Evolutionary conservation across 2,797 vertebrate genomes (phyloP), one percentile per base, ranked within the genome.

Genomic region (Hypotaenidia philippensis): DNA sequence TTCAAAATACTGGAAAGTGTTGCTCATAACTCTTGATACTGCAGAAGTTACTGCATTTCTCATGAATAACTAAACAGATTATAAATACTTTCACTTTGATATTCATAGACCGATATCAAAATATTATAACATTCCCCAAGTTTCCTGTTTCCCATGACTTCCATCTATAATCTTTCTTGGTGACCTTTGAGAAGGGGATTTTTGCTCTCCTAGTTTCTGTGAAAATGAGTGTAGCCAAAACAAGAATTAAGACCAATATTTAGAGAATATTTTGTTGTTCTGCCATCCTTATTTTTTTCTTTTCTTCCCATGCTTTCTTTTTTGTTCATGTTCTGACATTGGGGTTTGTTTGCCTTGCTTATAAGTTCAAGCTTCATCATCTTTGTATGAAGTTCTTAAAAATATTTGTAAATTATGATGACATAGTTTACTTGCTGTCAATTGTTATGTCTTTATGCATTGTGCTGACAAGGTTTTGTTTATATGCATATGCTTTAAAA

Each of bases 131-230:
- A 47, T 83, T 86, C 70, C 27, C 13, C 3, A 14, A 88, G 69
- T 72, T 96, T 96, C 90, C 91, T 95, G 89, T 95, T 96, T 96
- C 96, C 77, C 96, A 95, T 91, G 95, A 68, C 38, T 96, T 93
- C 27, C 41, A 86, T 81, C 68, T 93, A 38, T 68, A 81, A 60
- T 34, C 53, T 93, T 61, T 84, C 25, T 41, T 41, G 71, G 50
- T 83, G 91, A 90, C 83, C 61, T 88, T 65, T 81, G 29, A 91
- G 45, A 78, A 44, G 12, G 40, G 49, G 22, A 50, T 32, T 22
- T 84, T 87, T 68, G 1, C 21, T 89, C 36, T 82, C 40, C 22
- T 44, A 34, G 32, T 66, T 92, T 88, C 79, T 86, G 34, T 92
- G 78, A 85, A 93, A 89, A 77, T 40, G 14, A 59, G 19, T 25